Percentiles rank a stretch among this genome's conserved stretches.
Evolutionary conservation across 1,140 invertebrate species (phyloP).

Genomic region (Bombus soroeensis): DNA sequence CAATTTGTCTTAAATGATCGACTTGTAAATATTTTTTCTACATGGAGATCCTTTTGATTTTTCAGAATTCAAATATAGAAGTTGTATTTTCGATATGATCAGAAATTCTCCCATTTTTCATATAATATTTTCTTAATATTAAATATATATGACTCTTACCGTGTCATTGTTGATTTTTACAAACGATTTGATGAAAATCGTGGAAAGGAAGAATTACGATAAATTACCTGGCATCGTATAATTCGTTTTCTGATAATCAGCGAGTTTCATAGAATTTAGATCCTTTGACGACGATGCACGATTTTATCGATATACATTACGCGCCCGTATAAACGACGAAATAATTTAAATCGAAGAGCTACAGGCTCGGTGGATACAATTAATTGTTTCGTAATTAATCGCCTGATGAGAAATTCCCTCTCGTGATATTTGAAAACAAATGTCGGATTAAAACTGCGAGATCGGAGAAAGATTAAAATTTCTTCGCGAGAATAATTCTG

Average conservation of each 20-base stretch:
- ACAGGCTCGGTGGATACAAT: background rate
- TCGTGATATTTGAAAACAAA: background rate
- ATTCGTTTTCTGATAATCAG: background rate
- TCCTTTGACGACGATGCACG: background rate
- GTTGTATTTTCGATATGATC: background rate
- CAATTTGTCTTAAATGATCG: no score
- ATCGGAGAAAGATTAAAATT: background rate
- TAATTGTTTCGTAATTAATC: conserved; percentile 40
- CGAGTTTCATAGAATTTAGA: background rate
- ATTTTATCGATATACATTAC: background rate
- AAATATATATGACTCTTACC: no score
- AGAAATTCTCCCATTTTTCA: background rate
- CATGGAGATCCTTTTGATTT: no score
- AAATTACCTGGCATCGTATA: background rate
- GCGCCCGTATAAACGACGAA: background rate
- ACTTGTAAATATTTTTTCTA: no score
- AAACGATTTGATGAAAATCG: background rate
- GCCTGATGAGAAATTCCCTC: background rate
- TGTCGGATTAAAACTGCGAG: conserved; percentile 2
- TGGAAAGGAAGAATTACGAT: background rate
- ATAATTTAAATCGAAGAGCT: conserved; percentile 18
- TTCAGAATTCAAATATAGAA: background rate
- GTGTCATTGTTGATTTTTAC: background rate
- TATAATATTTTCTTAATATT: no score
- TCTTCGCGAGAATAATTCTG: no score